These are phyloP conservation scores for Anastrepha ludens DNA, from an alignment of 1,140 invertebrate species.

Conservation along the genomic window DNA sequence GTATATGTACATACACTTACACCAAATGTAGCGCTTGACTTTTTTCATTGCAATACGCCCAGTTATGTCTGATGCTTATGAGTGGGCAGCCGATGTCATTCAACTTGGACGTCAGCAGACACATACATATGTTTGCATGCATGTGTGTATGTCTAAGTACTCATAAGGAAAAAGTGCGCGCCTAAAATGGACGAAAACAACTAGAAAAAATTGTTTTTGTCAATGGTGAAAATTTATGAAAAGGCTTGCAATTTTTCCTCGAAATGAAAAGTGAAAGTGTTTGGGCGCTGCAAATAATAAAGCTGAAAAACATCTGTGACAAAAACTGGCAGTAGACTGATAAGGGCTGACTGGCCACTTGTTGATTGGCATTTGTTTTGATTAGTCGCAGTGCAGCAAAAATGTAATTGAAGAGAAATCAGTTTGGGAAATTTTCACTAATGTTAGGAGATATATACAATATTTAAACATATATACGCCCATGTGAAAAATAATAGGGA, in stretches of 20 bases:
- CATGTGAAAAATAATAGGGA: too few relatives aligned
- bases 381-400: background rate
- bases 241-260: conserved; percentile 21
- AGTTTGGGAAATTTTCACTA: background rate
- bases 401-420: background rate
- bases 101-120: conserved; percentile 23
- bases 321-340: background rate
- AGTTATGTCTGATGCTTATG: conserved; percentile 33
- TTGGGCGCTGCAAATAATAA: background rate
- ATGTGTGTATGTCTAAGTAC: background rate
- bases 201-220: background rate
- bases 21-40: background rate
- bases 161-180: conserved; percentile 40
- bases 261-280: conserved; percentile 48
- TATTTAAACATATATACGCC: too few relatives aligned
- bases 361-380: background rate
- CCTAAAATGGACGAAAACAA: background rate
- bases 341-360: conserved; percentile 26
- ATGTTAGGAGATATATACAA: background rate
- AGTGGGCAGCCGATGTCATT: conserved; percentile 47
- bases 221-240: conserved; percentile 50
- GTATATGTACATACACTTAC: background rate
- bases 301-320: background rate
- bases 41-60: conserved; percentile 35
- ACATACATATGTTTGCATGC: background rate